A percentile compares a stretch with the other conserved stretches of the same genome.
Evolutionary conservation across 2,888 invertebrate species (phyloP).

Genomic region (Calliopum simillimum): DNA sequence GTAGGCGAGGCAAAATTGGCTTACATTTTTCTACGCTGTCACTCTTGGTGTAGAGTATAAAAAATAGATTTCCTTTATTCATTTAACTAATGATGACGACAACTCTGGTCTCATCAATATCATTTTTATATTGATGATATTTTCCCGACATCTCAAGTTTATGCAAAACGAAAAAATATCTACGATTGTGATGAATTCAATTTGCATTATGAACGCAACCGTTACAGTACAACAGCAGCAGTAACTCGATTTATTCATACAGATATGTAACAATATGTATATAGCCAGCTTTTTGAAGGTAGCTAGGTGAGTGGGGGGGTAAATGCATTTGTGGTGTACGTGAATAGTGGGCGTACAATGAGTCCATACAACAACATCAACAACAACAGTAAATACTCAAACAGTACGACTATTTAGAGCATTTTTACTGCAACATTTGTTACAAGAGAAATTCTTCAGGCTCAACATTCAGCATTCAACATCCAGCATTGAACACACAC

Average conservation of each 20-base stretch:
- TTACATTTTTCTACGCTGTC: too few species aligned
- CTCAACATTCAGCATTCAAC: neutral
- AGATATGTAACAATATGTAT: neutral
- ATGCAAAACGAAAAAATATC: conserved; percentile 7
- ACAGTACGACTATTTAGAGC: too few species aligned
- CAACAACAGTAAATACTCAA: neutral
- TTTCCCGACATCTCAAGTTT: conserved; percentile 1
- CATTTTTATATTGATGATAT: conserved; percentile 1
- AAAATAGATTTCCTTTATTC: too few species aligned
- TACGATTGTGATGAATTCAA: conserved; percentile 13
- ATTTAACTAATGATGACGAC: too few species aligned
- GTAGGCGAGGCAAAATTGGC: too few species aligned
- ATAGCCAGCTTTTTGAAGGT: too few species aligned
- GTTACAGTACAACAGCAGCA: neutral
- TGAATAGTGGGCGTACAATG: too few species aligned
- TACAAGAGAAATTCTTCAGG: too few species aligned
- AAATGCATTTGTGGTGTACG: too few species aligned
- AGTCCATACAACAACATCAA: neutral
- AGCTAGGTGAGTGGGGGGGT: too few species aligned
- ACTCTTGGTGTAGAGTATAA: too few species aligned
- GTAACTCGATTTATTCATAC: neutral
- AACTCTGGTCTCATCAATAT: neutral
- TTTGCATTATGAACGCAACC: conserved; percentile 1
- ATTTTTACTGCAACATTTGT: too few species aligned
- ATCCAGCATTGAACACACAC: neutral